Evolutionary conservation across 2,113 vertebrate genomes (phyloP), one percentile per base, ranked within the genome.

Genomic region (Hydrolagus affinis): DNA sequence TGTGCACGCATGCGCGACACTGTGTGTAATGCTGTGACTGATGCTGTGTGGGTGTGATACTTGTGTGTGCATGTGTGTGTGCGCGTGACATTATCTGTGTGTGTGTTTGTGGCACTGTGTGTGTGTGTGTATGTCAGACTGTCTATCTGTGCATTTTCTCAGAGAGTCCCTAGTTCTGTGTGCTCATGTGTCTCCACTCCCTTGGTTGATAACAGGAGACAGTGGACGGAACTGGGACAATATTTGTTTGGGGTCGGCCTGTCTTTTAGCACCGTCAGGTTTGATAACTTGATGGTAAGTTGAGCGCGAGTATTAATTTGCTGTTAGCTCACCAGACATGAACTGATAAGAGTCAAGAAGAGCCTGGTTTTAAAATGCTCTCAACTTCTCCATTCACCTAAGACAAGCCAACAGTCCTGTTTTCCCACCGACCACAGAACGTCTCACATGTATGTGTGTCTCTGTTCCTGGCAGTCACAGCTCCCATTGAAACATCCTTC

Each of bases 21-120:
- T 21, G 14, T 70, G 68, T 70, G 14, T n/a, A n/a, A n/a, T n/a
- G n/a, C n/a, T 70, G 68, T 70, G 68, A 21, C n/a, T 70, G 68
- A 70, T 70, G 68, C 68, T 70, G n/a, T 21, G n/a, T 21, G n/a
- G 11, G 68, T n/a, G n/a, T n/a, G n/a, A n/a, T n/a, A n/a, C n/a
- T n/a, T 44, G 44, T 1, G 44, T 44, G 44, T 10, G 28, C 73
- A 80, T 86, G 32, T 86, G 66, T 87, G 86, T 86, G n/a, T n/a
- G n/a, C n/a, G n/a, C n/a, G n/a, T n/a, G n/a, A n/a, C n/a, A n/a
- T n/a, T n/a, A n/a, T n/a, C n/a, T n/a, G n/a, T n/a, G n/a, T n/a
- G n/a, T 12, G 32, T 60, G n/a, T 12, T 59, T 78, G 76, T 14
- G 14, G 19, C 59, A 62, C 25, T 19, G 59, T 62, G 21, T 23